phyloP scores from a whole-genome alignment of 2,113 vertebrate genomes.

The Henicopernis longicauda region DNA sequence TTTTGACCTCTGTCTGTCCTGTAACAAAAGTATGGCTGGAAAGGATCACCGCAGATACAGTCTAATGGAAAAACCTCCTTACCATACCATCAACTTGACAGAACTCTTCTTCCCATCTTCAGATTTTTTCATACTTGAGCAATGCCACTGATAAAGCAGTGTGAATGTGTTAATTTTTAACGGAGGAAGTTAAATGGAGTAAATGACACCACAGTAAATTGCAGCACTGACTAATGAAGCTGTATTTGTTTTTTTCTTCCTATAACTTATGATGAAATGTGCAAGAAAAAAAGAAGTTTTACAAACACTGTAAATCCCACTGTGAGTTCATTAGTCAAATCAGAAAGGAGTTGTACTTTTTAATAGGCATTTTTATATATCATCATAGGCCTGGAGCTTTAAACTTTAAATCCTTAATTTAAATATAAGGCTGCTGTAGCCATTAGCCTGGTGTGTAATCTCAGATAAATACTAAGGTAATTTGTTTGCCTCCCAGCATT shows the following conservation, averaged over 20 bases:
- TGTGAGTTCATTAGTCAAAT: conserved; percentile 54
- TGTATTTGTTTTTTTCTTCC: background rate
- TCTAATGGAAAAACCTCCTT: background rate
- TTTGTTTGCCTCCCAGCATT: background rate
- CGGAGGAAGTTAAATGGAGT: background rate
- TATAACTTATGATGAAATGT: background rate
- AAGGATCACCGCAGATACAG: background rate
- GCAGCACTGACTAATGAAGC: background rate
- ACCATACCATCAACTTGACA: background rate
- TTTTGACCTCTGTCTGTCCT: background rate
- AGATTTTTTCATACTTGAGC: background rate
- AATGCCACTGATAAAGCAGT: background rate
- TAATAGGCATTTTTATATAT: background rate
- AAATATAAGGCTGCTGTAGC: background rate
- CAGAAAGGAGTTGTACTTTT: background rate
- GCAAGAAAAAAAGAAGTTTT: conserved; percentile 16
- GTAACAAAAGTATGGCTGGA: background rate
- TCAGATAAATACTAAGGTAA: background rate
- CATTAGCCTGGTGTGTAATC: background rate
- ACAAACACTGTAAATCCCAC: conserved; percentile 8
- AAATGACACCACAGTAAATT: background rate
- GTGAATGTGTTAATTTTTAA: background rate
- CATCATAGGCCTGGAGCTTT: background rate
- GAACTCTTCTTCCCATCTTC: background rate
- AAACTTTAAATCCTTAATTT: background rate